Evolutionary conservation across 2,113 vertebrate genomes (phyloP).

Genomic region (Epinephelus moara): DNA sequence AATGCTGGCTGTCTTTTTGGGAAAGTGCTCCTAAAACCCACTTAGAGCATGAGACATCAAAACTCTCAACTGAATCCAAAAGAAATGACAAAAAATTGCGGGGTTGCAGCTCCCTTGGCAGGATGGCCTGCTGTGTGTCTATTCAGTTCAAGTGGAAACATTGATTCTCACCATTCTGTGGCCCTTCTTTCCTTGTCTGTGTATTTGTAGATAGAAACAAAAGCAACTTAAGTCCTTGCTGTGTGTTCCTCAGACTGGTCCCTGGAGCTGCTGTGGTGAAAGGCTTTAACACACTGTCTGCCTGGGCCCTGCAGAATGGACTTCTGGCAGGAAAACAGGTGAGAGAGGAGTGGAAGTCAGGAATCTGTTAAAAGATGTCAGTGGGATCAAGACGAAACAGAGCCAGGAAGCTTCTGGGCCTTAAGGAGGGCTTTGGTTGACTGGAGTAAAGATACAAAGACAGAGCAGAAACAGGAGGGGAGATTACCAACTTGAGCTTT

Average conservation of each 20-base stretch:
- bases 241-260: slow-evolving; percentile 82
- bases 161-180: slow-evolving; percentile 57
- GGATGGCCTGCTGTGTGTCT: slow-evolving; percentile 38
- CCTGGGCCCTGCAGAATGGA: slow-evolving; percentile 94
- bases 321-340: slow-evolving; percentile 84
- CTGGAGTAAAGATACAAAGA: slow-evolving; percentile 34
- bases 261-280: slow-evolving; percentile 90
- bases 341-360: slow-evolving; percentile 83
- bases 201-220: slow-evolving; percentile 49
- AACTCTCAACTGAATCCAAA: slow-evolving; percentile 41
- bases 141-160: slow-evolving; percentile 53
- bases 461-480: slow-evolving; percentile 32
- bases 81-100: slow-evolving; percentile 28
- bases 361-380: slow-evolving; percentile 37
- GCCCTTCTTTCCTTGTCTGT: slow-evolving; percentile 10
- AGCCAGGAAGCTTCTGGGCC: slow-evolving; percentile 17
- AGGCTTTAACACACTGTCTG: slow-evolving; percentile 94
- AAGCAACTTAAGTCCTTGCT: slow-evolving; percentile 46
- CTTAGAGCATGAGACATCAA: slow-evolving; percentile 44
- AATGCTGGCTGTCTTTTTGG: slow-evolving; percentile 4
- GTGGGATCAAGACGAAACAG: slow-evolving; percentile 27
- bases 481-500: slow-evolving; percentile 49
- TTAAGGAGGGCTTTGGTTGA: slow-evolving; percentile 46
- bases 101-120: slow-evolving; percentile 32
- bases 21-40: slow-evolving; percentile 37